phyloP scores from a whole-genome alignment of 1,140 invertebrate genomes.

The Drosophila lini region DNA sequence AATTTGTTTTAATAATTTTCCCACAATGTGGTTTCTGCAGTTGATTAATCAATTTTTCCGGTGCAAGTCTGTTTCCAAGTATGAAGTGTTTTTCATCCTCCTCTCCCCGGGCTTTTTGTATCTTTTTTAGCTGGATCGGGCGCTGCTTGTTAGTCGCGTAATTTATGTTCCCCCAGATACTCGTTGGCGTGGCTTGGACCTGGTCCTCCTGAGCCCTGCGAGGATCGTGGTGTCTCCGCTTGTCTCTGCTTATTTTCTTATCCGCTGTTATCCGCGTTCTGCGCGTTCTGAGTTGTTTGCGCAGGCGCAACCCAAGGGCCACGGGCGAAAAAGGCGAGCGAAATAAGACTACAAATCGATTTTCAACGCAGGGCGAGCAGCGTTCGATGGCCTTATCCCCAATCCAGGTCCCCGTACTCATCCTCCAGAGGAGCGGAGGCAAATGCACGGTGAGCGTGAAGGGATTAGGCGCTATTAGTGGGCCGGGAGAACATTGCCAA shows the following conservation, averaged over 20 bases:
- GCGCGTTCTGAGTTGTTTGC: slow-evolving; percentile 81
- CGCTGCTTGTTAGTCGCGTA: slow-evolving; percentile 84
- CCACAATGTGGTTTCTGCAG: no score
- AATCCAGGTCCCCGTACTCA: background rate
- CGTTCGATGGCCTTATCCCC: slow-evolving; percentile 44
- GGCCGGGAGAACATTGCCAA: slow-evolving; percentile 31
- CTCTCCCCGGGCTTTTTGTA: slow-evolving; percentile 43
- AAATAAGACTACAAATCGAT: slow-evolving; percentile 78
- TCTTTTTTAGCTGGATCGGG: slow-evolving; percentile 74
- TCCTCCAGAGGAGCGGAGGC: background rate
- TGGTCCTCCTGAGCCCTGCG: slow-evolving; percentile 9
- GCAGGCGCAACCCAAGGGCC: slow-evolving; percentile 79
- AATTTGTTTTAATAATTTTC: background rate
- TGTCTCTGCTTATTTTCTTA: slow-evolving; percentile 80
- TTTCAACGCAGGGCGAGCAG: slow-evolving; percentile 78
- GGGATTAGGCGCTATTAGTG: slow-evolving; percentile 79
- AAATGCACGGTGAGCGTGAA: slow-evolving; percentile 79
- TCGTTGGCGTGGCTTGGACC: slow-evolving; percentile 78
- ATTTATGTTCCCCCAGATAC: slow-evolving; percentile 84
- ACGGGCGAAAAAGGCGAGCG: slow-evolving; percentile 29
- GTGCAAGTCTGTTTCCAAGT: slow-evolving; percentile 61
- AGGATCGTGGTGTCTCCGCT: slow-evolving; percentile 39
- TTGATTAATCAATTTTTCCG: slow-evolving; percentile 1
- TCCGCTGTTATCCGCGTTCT: slow-evolving; percentile 77
- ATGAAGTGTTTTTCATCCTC: slow-evolving; percentile 40